phyloP scores from a whole-genome alignment of 1,140 invertebrate species.

The Eciton burchellii region DNA sequence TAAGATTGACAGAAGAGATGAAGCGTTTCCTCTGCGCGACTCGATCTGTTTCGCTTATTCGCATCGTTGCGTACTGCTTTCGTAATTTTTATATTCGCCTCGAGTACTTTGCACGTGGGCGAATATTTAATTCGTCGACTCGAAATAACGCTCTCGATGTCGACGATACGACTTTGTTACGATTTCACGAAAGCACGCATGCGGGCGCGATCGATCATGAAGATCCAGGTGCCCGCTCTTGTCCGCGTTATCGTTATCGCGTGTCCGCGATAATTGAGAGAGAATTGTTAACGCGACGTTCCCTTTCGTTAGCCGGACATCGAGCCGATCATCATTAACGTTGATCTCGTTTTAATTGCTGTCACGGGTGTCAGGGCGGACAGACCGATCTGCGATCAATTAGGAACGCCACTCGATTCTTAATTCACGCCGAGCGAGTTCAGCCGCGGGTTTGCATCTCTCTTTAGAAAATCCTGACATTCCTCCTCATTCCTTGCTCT shows the following conservation, averaged over 20 bases:
- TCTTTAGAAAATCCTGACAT: background rate
- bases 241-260: conserved; percentile 53
- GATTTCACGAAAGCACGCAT: background rate
- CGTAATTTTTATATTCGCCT: background rate
- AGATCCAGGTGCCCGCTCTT: conserved; percentile 24
- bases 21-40: background rate
- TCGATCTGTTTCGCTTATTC: background rate
- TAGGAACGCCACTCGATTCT: background rate
- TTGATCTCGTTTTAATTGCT: conserved; percentile 4
- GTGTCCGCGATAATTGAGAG: conserved; percentile 11
- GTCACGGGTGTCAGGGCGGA: background rate
- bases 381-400: background rate
- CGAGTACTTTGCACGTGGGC: too few species aligned
- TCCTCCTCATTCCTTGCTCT: background rate
- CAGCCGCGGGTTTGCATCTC: too few species aligned
- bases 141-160: background rate
- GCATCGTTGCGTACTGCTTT: background rate
- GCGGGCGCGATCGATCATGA: conserved; percentile 25
- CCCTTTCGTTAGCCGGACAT: conserved; percentile 21
- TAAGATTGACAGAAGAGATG: background rate
- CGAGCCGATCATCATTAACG: background rate
- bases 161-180: conserved; percentile 19
- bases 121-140: background rate
- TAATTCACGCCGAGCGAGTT: background rate
- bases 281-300: conserved; percentile 6